phyloP scores from a whole-genome alignment of 2,888 invertebrate genomes.

The Eubasilissa splendida region DNA sequence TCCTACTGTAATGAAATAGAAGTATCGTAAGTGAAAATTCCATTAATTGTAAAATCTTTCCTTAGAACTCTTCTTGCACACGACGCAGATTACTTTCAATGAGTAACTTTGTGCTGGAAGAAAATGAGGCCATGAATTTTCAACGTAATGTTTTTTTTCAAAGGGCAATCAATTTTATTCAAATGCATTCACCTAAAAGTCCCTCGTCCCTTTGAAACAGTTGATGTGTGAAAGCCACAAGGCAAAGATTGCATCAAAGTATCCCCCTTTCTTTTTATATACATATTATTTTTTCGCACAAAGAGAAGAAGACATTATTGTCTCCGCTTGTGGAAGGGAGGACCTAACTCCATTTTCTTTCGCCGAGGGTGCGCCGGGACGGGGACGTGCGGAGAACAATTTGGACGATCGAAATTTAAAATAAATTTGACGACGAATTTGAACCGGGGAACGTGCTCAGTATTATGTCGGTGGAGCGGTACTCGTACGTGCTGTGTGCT shows the following conservation, averaged over 20 bases:
- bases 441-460: slow-evolving; percentile 38
- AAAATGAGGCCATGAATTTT: slow-evolving; percentile 11
- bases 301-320: slow-evolving; percentile 56
- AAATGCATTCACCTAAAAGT: slow-evolving; percentile 55
- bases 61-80: neutral
- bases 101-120: slow-evolving; percentile 13
- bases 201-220: slow-evolving; percentile 56
- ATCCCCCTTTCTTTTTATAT: slow-evolving; percentile 42
- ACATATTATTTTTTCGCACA: slow-evolving; percentile 53
- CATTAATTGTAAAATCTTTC: neutral
- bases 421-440: slow-evolving; percentile 52
- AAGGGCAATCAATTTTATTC: slow-evolving; percentile 58
- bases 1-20: too few species aligned
- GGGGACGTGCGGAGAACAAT: slow-evolving; percentile 26
- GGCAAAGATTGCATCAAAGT: slow-evolving; percentile 57
- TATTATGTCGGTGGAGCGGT: too few species aligned
- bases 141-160: slow-evolving; percentile 38
- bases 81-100: neutral
- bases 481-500: too few species aligned
- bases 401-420: slow-evolving; percentile 47
- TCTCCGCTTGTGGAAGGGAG: slow-evolving; percentile 46
- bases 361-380: slow-evolving; percentile 18
- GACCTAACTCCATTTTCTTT: slow-evolving; percentile 41
- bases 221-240: slow-evolving; percentile 58
- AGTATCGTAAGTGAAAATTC: too few species aligned